These are phyloP conservation scores for Chrosomus eos DNA, from an alignment of 2,797 vertebrate genomes.

Conservation along the genomic window DNA sequence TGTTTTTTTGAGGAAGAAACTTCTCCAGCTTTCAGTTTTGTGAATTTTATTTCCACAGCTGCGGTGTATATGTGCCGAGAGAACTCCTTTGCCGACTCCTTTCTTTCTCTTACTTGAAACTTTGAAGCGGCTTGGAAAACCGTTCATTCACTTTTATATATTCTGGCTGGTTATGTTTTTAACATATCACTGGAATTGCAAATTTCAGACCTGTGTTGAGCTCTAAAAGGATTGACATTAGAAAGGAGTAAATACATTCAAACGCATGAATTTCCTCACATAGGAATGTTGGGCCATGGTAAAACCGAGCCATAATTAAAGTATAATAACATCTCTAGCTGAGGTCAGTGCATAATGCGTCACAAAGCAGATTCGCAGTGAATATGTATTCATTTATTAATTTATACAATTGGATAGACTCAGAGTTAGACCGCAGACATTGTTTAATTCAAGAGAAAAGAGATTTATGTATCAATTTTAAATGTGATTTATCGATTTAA, in stretches of 20 bases:
- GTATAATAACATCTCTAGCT: constrained; percentile 74
- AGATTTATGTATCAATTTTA: constrained; percentile 2
- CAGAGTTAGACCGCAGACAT: constrained; percentile 9
- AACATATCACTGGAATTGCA: constrained; percentile 75
- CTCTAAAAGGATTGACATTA: constrained; percentile 75
- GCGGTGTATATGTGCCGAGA: background rate
- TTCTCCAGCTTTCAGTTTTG: background rate
- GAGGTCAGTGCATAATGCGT: constrained; percentile 76
- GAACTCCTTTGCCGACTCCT: constrained; percentile 26
- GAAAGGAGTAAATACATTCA: constrained; percentile 74
- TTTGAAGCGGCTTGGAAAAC: constrained; percentile 28
- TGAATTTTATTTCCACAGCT: constrained; percentile 24
- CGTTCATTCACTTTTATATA: constrained; percentile 40
- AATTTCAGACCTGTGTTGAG: constrained; percentile 74
- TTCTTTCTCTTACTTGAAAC: constrained; percentile 30
- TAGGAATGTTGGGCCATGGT: constrained; percentile 72
- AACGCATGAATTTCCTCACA: constrained; percentile 51
- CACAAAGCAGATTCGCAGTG: constrained; percentile 72
- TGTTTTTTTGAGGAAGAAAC: background rate
- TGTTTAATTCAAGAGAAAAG: constrained; percentile 32
- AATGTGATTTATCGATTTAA: background rate
- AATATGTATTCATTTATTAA: constrained; percentile 79
- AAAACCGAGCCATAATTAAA: constrained; percentile 78
- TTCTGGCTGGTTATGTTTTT: constrained; percentile 57
- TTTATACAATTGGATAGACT: constrained; percentile 70